Evolutionary conservation across 2,113 vertebrate species (phyloP).

Genomic region (Madoqua kirkii): DNA sequence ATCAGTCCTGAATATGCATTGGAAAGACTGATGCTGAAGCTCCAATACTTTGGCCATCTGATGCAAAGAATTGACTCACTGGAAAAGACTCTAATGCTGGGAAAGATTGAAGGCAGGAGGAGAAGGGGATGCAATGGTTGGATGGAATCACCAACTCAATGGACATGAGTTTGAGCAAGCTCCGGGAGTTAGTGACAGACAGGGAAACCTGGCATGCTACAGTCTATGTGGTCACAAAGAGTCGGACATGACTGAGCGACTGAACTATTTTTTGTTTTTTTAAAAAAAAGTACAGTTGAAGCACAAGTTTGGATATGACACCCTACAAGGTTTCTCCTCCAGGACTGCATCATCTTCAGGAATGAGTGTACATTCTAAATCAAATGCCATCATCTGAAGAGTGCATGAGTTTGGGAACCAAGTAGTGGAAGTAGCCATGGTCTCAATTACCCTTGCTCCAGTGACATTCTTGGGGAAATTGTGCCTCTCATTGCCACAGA

Average conservation of each 20-base stretch:
- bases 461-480: background rate
- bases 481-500: background rate
- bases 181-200: background rate
- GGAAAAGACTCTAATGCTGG: background rate
- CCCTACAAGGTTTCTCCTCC: background rate
- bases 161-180: background rate
- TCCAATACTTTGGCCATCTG: background rate
- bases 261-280: background rate
- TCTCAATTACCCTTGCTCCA: background rate
- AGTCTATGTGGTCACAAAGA: background rate
- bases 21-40: background rate
- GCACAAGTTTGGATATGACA: background rate
- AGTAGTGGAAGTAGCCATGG: background rate
- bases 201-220: background rate
- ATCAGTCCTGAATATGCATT: background rate
- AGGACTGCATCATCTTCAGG: background rate
- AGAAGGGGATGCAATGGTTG: background rate
- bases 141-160: background rate
- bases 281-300: background rate
- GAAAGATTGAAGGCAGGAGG: background rate
- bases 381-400: background rate
- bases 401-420: background rate
- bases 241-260: background rate
- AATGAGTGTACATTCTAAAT: background rate
- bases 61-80: background rate